These are phyloP conservation scores for Nemopilema nomurai DNA, from an alignment of 30 jellyfish, hydroid and myxozoan genomes.

Conservation along the genomic window DNA sequence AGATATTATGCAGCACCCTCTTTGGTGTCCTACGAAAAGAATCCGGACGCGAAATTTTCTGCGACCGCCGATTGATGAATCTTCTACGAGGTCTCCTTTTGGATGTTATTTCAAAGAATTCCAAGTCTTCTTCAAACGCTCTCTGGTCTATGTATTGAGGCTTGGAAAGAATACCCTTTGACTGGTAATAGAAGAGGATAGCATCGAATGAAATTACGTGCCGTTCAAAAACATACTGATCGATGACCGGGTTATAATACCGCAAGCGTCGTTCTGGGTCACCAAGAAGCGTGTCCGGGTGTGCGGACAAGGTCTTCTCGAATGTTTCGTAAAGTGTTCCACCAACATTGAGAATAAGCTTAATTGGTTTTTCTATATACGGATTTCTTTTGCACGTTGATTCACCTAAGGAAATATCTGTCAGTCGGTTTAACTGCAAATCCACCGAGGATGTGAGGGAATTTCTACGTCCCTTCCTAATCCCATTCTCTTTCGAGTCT, in stretches of 20 bases:
- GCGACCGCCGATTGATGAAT: conserved; percentile 33
- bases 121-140: conserved; percentile 58
- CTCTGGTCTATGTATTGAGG: conserved; percentile 63
- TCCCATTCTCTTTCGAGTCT: not conserved
- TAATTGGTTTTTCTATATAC: not conserved
- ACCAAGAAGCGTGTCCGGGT: conserved; percentile 84
- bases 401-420: not conserved
- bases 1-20: conserved; percentile 28
- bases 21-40: conserved; percentile 7
- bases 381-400: not conserved
- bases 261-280: conserved; percentile 49
- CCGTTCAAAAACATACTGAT: conserved; percentile 55
- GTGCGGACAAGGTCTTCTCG: conserved; percentile 31
- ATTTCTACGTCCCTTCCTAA: not conserved
- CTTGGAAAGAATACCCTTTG: conserved; percentile 71
- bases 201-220: conserved; percentile 65
- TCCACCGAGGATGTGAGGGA: not conserved
- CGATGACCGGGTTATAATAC: conserved; percentile 27
- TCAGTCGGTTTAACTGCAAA: not conserved
- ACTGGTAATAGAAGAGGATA: conserved; percentile 79
- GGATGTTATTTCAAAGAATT: conserved; percentile 50
- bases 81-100: not conserved
- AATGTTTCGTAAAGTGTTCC: conserved; percentile 36
- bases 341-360: conserved; percentile 27
- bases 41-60: not conserved